Evolutionary conservation across 1,140 invertebrate genomes (phyloP).

Genomic region (Prorops nasuta): DNA sequence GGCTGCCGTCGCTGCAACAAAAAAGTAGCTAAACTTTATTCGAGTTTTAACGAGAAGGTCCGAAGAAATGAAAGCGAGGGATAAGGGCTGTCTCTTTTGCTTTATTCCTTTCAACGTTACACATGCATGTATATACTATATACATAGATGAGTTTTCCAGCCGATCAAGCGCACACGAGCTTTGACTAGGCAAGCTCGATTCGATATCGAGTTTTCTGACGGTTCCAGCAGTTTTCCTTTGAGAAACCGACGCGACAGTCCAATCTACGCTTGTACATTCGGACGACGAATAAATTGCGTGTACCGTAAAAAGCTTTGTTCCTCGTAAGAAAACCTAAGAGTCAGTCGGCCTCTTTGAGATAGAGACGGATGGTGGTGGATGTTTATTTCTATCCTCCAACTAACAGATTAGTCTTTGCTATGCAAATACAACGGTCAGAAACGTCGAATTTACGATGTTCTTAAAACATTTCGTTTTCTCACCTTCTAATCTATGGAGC

Average conservation of each 20-base stretch:
- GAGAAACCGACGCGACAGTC: no score
- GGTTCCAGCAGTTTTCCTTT: no score
- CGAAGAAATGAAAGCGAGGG: conserved; percentile 9
- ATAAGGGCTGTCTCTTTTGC: conserved; percentile 12
- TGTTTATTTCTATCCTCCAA: conserved; percentile 43
- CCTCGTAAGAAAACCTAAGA: conserved; percentile 22
- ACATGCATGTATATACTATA: no score
- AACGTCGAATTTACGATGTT: conserved; percentile 34
- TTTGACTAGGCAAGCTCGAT: no score
- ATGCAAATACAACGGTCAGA: conserved; percentile 34
- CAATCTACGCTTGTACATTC: conserved; percentile 14
- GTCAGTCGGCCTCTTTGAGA: no score
- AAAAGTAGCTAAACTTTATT: no score
- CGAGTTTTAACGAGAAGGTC: conserved; percentile 19
- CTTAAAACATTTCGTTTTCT: conserved; percentile 26
- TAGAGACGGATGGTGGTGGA: conserved; percentile 35
- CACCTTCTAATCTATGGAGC: no score
- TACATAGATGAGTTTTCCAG: no score
- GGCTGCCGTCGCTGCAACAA: conserved; percentile 59
- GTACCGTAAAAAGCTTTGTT: conserved; percentile 28
- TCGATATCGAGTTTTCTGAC: no score
- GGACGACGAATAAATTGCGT: conserved; percentile 21
- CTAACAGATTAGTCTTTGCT: conserved; percentile 39
- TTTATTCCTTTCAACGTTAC: no score
- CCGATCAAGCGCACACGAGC: no score